Evolutionary conservation across 2,888 invertebrate genomes (phyloP), one percentile per base, ranked within the genome.

Genomic region (Lasioglossum lativentre): DNA sequence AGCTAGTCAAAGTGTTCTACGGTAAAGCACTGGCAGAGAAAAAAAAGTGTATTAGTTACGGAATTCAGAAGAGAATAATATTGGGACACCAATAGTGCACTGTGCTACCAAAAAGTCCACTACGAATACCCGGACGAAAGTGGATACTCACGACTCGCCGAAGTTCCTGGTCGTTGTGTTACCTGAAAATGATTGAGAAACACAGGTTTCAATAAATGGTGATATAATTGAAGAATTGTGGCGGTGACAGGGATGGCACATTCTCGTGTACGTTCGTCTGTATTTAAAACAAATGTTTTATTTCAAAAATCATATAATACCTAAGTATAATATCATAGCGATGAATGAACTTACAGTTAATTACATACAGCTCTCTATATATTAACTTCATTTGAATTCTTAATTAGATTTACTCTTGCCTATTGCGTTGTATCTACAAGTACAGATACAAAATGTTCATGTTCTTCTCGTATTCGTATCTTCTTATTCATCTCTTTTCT

Each of bases 251-350:
- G 63, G 78, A 78, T 79, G 82, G 84, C 72, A 85, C 47, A 83
- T 76, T 85, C 42, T 86, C 82, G 82, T 86, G 82, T 83, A 85
- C 81, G 42, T 78, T 83, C 72, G 82, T 78, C 52, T 90, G 86
- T 93, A 93, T 94, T 94, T 92, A 94, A 95, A 95, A 94, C 95
- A 94, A 95, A 94, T 93, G 90, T 94, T 94, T 95, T 94, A 94
- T 94, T 95, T 93, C 90, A 94, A 94, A 95, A 95, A 95, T 95
- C 94, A 94, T 94, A 94, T 93, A 90, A 90, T 93, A 93, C 92
- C 93, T 94, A 94, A 93, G 92, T 93, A 93, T 94, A 94, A 94
- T 94, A 93, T 94, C 93, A 93, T 94, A 94, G 94, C 94, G 91
- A 94, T 92, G 92, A 94, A 94, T 94, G 90, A 94, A 94, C 94